Evolutionary conservation across 2,113 vertebrate genomes (phyloP), one percentile per base, ranked within the genome.

Genomic region (Mus pahari): DNA sequence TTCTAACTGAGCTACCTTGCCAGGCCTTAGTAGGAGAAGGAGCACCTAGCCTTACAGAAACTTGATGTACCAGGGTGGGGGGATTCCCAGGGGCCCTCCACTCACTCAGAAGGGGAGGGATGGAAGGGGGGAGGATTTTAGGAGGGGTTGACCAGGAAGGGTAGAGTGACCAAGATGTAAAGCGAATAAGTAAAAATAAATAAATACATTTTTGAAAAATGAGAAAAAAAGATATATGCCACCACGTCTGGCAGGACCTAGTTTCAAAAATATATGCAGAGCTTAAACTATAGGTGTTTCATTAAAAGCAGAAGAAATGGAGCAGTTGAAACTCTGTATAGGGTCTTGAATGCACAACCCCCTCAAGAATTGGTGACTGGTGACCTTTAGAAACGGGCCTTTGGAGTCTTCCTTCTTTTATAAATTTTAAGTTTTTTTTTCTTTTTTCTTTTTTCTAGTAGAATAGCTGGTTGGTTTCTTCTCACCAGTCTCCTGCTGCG

Each of bases 311-410:
- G 58, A 53, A 97, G 95, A 48, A 97, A 94, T 95, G 86, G 70
- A 87, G 66, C 77, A 91, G 95, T 94, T 97, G 88, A 96, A 97
- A 95, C 39, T 60, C 88, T 55, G 78, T 50, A 75, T 58, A 31
- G 66, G 33, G 94, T 97, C 98, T 98, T 98, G 97, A 98, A 98
- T 62, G 91, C 17, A 68, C 93, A 96, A 97, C 90, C 77, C 74
- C 66, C 0, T 84, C 74, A 86, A 33, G 92, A 77, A 90, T 90
- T 92, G 7, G 92, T 98, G 92, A 94, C 60, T 82, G 95, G 77
- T 92, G 98, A 98, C 98, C 36, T 68, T 36, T 96, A 97, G 96
- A 98, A 98, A 0, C 97, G 98, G 98, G 97, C 92, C 92, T 97
- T 20, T 95, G 66, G 70, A 48, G 4, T 26, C 11, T 13, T 91